phyloP scores from a whole-genome alignment of 2,888 invertebrate genomes.

The Pseudoips prasinana region DNA sequence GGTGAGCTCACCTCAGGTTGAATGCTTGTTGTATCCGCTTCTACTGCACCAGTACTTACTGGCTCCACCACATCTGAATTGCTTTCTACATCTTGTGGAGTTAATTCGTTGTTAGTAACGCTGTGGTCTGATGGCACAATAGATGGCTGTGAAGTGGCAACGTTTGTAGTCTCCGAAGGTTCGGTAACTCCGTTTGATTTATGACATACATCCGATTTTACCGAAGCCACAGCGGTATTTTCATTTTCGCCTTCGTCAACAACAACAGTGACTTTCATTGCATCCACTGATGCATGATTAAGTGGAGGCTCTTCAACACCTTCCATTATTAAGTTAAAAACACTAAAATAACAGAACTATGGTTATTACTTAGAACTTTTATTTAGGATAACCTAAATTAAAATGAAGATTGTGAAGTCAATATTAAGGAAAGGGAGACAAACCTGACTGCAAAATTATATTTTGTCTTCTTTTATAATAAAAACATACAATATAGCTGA shows the following conservation, averaged over 20 bases:
- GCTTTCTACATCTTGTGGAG: too few relatives aligned
- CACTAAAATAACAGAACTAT: slow-evolving; percentile 22
- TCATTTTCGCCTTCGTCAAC: slow-evolving; percentile 41
- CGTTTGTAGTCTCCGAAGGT: slow-evolving; percentile 29
- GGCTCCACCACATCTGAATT: too few relatives aligned
- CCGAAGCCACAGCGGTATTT: slow-evolving; percentile 29
- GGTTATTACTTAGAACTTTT: slow-evolving; percentile 17
- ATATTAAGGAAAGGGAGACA: background rate
- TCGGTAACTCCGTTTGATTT: slow-evolving; percentile 66
- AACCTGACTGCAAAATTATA: background rate
- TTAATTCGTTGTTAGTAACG: too few relatives aligned
- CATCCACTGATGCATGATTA: slow-evolving; percentile 38
- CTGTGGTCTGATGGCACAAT: too few relatives aligned
- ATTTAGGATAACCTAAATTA: slow-evolving; percentile 30
- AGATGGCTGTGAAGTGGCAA: background rate
- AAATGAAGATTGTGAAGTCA: slow-evolving; percentile 20
- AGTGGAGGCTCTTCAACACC: slow-evolving; percentile 42
- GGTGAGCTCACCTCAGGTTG: too few relatives aligned
- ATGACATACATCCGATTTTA: slow-evolving; percentile 52
- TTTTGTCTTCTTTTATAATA: slow-evolving; percentile 2
- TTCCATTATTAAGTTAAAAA: slow-evolving; percentile 35
- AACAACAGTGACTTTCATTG: slow-evolving; percentile 40
- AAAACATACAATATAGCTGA: too few relatives aligned
- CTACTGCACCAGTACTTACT: too few relatives aligned
- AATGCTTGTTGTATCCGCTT: too few relatives aligned